phyloP scores from a whole-genome alignment of 2,797 vertebrate genomes.

The Galagoides demidoff region DNA sequence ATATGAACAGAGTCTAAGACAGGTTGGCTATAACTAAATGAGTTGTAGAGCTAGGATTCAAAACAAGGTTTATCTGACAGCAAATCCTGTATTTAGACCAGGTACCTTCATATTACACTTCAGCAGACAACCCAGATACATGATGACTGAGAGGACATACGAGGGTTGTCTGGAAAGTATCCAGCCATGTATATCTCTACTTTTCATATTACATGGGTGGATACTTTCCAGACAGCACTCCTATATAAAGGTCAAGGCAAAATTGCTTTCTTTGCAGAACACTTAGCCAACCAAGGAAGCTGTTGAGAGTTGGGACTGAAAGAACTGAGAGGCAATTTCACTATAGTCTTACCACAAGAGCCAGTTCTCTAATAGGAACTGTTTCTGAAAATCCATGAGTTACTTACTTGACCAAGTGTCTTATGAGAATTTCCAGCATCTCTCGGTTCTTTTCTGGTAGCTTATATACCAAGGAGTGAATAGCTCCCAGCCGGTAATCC shows the following conservation, averaged over 20 bases:
- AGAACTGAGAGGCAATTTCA: not conserved
- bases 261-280: not conserved
- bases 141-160: not conserved
- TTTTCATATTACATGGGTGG: too few species aligned
- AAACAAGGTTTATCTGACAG: slow-evolving; percentile 26
- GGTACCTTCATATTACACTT: not conserved
- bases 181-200: too few species aligned
- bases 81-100: not conserved
- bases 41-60: not conserved
- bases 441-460: slow-evolving; percentile 96
- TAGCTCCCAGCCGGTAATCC: slow-evolving; percentile 94
- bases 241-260: not conserved
- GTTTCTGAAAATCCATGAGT: slow-evolving; percentile 24
- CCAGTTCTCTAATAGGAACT: not conserved
- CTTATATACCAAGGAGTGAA: slow-evolving; percentile 95
- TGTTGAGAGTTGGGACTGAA: not conserved
- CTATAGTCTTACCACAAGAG: not conserved
- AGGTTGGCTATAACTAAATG: not conserved
- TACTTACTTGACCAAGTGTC: slow-evolving; percentile 95
- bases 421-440: slow-evolving; percentile 96
- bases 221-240: too few species aligned
- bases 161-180: too few species aligned
- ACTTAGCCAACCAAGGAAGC: not conserved
- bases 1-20: slow-evolving; percentile 6
- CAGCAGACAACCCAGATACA: not conserved